Conservation (phyloP, 2,113 vertebrate species). For the Epinephelus cyanopodus region DNA sequence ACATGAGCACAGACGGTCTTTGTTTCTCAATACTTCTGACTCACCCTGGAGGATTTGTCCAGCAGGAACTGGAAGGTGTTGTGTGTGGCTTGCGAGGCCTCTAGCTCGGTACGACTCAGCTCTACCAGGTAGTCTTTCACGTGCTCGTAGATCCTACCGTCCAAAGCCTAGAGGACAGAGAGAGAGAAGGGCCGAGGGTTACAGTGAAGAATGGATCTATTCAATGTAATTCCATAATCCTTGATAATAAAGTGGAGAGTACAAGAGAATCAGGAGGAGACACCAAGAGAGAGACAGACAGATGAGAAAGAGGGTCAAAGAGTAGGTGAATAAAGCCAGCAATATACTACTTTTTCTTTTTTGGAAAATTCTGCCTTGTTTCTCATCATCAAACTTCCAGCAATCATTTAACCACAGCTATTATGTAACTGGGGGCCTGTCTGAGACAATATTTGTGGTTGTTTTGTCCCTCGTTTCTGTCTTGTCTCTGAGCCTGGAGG, state of each 20-base stretch:
- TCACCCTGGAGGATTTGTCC: constrained; percentile 96
- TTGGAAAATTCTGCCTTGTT: background rate
- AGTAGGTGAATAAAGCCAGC: background rate
- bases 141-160: constrained; percentile 88
- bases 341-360: background rate
- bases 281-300: background rate
- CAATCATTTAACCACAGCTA: background rate
- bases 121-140: constrained; percentile 81
- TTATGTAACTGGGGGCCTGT: background rate
- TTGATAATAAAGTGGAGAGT: constrained; percentile 12
- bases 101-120: constrained; percentile 94
- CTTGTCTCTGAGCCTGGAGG: background rate
- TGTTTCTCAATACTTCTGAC: constrained; percentile 50
- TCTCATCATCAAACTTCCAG: background rate
- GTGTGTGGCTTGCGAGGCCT: constrained; percentile 94
- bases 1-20: background rate
- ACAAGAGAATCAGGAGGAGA: constrained; percentile 12
- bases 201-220: constrained; percentile 21
- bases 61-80: constrained; percentile 97
- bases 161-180: constrained; percentile 88
- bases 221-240: constrained; percentile 27
- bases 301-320: background rate
- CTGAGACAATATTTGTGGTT: background rate
- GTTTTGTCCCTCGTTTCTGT: background rate
- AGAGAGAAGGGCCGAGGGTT: constrained; percentile 4